These are phyloP conservation scores for Peromyscus polionotus DNA, from an alignment of 2,113 vertebrate species.

Conservation along the genomic window DNA sequence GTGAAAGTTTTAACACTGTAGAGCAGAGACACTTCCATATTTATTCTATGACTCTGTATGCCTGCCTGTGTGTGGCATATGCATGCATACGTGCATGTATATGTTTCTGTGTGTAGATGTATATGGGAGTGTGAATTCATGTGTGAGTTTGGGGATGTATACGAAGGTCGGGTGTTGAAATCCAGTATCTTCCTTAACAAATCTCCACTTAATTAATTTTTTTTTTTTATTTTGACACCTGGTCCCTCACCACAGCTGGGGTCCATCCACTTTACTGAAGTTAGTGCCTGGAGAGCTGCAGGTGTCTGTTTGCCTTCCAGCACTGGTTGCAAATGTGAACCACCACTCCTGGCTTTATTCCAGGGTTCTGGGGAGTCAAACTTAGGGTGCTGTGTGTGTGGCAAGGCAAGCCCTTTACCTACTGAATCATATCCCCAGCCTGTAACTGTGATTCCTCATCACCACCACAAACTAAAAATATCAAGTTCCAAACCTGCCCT, in stretches of 20 bases:
- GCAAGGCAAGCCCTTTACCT: background rate
- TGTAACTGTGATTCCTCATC: background rate
- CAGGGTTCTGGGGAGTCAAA: background rate
- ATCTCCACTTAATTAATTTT: background rate
- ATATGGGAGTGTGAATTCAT: no score
- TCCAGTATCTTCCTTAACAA: background rate
- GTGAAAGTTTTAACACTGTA: background rate
- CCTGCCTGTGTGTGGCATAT: background rate
- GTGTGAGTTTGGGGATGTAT: no score
- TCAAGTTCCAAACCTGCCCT: rapidly evolving
- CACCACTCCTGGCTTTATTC: background rate
- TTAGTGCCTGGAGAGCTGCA: no score
- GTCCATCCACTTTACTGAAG: background rate
- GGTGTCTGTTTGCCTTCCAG: background rate
- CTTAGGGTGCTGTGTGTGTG: no score
- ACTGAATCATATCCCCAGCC: background rate
- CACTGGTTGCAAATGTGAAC: no score
- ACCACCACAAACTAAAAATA: background rate
- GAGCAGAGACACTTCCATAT: background rate
- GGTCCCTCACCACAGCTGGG: background rate
- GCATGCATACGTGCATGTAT: no score
- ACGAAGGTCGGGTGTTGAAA: background rate
- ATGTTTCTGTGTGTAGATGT: background rate
- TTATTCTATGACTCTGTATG: background rate
- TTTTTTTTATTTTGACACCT: background rate